These are phyloP conservation scores for Ranitomeya imitator DNA, from an alignment of 2,113 vertebrate species.

Conservation along the genomic window DNA sequence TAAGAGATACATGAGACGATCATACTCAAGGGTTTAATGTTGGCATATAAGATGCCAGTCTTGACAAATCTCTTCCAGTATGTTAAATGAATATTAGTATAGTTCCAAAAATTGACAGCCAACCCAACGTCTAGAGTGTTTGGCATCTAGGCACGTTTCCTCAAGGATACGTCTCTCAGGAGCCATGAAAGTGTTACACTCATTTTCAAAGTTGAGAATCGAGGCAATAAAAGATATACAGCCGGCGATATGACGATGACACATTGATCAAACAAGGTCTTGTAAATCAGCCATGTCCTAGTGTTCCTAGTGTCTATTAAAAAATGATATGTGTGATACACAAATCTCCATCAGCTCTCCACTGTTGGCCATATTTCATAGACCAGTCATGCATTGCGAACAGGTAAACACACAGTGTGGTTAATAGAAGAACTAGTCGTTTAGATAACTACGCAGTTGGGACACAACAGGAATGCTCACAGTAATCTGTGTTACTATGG, in stretches of 20 bases:
- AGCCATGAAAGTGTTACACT: constrained; percentile 20
- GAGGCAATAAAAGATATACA: constrained; percentile 26
- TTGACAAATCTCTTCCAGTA: too few species aligned
- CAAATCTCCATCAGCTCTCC: constrained; percentile 30
- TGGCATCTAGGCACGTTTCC: neutral
- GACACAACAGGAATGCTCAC: neutral
- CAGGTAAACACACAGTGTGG: constrained; percentile 12
- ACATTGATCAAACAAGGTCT: constrained; percentile 44
- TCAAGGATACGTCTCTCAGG: constrained; percentile 6
- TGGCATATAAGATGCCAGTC: too few species aligned
- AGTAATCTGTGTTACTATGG: neutral
- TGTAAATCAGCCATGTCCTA: constrained; percentile 44
- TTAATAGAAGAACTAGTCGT: neutral
- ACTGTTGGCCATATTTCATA: constrained; percentile 2
- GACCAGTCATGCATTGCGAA: neutral
- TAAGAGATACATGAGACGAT: too few species aligned
- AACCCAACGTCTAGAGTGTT: neutral
- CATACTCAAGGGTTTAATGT: too few species aligned
- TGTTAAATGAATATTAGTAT: too few species aligned
- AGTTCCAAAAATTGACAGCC: neutral
- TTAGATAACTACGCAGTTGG: neutral
- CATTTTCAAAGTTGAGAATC: constrained; percentile 4
- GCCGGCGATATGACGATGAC: constrained; percentile 21
- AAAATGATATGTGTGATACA: constrained; percentile 38
- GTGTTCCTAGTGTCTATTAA: constrained; percentile 43